Conservation (phyloP, 2,888 invertebrate species). For the Junonia oenone region DNA sequence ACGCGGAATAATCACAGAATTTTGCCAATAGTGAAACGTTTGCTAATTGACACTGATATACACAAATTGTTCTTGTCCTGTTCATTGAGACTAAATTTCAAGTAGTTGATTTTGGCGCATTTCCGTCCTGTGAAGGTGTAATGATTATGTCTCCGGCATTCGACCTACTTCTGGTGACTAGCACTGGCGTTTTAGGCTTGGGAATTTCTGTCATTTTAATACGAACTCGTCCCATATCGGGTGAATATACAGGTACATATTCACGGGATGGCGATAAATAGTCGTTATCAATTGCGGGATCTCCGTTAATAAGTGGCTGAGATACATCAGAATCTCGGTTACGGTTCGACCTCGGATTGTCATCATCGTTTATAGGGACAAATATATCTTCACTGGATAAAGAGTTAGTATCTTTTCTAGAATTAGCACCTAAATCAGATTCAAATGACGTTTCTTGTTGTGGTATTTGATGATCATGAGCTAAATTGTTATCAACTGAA, state of each 20-base stretch:
- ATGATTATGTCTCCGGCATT: slow-evolving; percentile 88
- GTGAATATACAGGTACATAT: slow-evolving; percentile 79
- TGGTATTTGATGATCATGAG: slow-evolving; percentile 43
- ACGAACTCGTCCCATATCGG: slow-evolving; percentile 87
- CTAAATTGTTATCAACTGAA: slow-evolving; percentile 67
- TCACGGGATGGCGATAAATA: slow-evolving; percentile 67
- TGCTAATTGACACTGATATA: slow-evolving; percentile 66
- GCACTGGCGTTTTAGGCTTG: slow-evolving; percentile 89
- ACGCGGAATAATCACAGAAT: slow-evolving; percentile 70
- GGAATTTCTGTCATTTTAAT: slow-evolving; percentile 88
- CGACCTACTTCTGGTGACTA: slow-evolving; percentile 87
- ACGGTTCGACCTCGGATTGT: slow-evolving; percentile 65
- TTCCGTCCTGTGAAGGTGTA: slow-evolving; percentile 75
- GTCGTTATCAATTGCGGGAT: slow-evolving; percentile 60
- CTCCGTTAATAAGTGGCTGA: slow-evolving; percentile 70
- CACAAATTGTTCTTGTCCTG: slow-evolving; percentile 56
- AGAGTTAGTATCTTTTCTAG: slow-evolving; percentile 68
- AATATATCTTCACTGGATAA: slow-evolving; percentile 72
- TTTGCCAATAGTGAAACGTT: slow-evolving; percentile 74
- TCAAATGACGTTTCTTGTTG: slow-evolving; percentile 64
- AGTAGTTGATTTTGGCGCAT: slow-evolving; percentile 62
- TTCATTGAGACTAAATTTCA: slow-evolving; percentile 50
- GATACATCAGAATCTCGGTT: slow-evolving; percentile 70
- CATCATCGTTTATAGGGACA: slow-evolving; percentile 67
- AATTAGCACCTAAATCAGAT: slow-evolving; percentile 61